Evolutionary conservation across 2,797 vertebrate species (phyloP).

Genomic region (Brotula barbata): DNA sequence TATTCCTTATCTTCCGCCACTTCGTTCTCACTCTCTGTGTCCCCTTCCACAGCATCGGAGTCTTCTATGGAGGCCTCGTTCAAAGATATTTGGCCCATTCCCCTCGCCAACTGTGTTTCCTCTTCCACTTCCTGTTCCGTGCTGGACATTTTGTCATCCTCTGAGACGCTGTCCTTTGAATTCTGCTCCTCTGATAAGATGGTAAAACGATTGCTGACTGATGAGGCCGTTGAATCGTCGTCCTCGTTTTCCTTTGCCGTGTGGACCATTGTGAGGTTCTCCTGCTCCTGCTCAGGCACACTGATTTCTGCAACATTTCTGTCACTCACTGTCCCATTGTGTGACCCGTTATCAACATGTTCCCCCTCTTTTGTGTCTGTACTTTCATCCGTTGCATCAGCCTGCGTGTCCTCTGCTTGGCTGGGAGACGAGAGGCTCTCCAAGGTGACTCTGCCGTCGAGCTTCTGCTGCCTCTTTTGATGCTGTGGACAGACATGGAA

Average conservation of each 20-base stretch:
- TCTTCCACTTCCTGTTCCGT: slow-evolving; percentile 39
- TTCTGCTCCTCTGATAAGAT: slow-evolving; percentile 65
- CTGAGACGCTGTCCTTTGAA: slow-evolving; percentile 26
- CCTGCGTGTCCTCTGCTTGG: slow-evolving; percentile 42
- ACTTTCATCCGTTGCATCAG: slow-evolving; percentile 36
- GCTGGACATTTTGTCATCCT: slow-evolving; percentile 40
- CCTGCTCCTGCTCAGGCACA: slow-evolving; percentile 49
- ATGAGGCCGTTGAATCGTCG: slow-evolving; percentile 12
- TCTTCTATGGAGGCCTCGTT: slow-evolving; percentile 62
- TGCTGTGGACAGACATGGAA: slow-evolving; percentile 72
- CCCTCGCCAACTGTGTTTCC: slow-evolving; percentile 28
- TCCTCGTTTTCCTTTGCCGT: slow-evolving; percentile 55
- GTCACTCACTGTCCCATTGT: slow-evolving; percentile 26
- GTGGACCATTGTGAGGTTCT: slow-evolving; percentile 34
- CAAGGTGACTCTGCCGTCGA: slow-evolving; percentile 78
- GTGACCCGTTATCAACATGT: slow-evolving; percentile 34
- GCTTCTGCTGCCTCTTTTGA: slow-evolving; percentile 88
- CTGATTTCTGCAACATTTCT: slow-evolving; percentile 40
- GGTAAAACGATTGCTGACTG: slow-evolving; percentile 62
- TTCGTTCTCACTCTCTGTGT: slow-evolving; percentile 61
- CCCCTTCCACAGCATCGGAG: slow-evolving; percentile 30
- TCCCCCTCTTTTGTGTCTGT: slow-evolving; percentile 44
- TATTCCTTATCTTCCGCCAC: slow-evolving; percentile 64
- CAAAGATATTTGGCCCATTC: slow-evolving; percentile 61
- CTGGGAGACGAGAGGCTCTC: slow-evolving; percentile 61